Evolutionary conservation across 2,888 invertebrate genomes (phyloP).

Genomic region (Mythimna vitellina): DNA sequence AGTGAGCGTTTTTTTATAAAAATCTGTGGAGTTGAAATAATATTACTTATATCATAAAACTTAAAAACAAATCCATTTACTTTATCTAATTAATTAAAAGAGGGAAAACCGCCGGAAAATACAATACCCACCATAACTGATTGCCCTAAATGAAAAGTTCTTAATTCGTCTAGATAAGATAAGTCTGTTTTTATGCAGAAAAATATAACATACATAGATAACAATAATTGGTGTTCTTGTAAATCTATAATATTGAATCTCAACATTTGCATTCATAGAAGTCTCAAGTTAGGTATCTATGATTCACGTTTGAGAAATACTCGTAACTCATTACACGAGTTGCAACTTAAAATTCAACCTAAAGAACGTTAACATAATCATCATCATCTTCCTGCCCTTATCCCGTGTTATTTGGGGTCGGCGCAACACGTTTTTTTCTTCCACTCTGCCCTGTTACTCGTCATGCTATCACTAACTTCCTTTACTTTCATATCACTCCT

Average conservation of each 20-base stretch:
- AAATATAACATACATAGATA: conserved; percentile 17
- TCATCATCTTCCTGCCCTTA: no score
- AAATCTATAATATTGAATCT: background rate
- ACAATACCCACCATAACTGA: background rate
- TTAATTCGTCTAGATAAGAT: conserved; percentile 40
- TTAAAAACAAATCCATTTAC: background rate
- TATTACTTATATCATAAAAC: no score
- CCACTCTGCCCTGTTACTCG: no score
- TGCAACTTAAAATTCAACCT: background rate
- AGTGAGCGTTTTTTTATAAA: no score
- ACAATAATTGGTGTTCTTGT: background rate
- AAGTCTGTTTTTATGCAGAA: conserved; percentile 22
- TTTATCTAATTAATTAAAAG: background rate
- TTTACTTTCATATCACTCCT: no score
- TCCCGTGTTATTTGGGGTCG: no score
- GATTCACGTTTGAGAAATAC: conserved; percentile 1
- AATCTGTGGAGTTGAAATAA: no score
- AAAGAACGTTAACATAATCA: background rate
- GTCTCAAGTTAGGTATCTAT: background rate
- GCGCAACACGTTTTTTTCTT: no score
- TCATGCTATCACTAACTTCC: no score
- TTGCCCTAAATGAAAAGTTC: conserved; percentile 16
- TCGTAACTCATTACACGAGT: no score
- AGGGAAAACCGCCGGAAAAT: background rate
- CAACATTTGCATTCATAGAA: background rate